Conservation (phyloP, 1,140 invertebrate species). For the Pseudomyrmex sp. region DNA sequence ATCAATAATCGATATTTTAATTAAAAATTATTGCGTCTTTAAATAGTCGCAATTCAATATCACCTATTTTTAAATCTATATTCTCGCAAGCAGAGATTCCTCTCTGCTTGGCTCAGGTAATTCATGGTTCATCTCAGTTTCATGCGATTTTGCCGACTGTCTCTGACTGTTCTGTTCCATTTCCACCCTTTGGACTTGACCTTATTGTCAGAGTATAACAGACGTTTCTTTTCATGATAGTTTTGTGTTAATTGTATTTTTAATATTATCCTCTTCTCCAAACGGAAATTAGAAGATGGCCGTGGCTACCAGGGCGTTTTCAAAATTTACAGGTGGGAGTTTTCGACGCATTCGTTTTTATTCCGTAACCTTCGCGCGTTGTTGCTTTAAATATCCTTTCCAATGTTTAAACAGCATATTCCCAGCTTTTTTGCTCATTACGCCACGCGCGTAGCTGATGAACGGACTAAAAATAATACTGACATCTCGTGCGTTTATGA, state of each 20-base stretch:
- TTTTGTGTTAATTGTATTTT: constrained; percentile 72
- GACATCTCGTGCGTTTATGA: constrained; percentile 48
- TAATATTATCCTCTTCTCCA: constrained; percentile 56
- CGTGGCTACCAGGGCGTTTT: constrained; percentile 82
- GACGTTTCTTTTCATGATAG: constrained; percentile 79
- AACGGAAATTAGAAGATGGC: constrained; percentile 79
- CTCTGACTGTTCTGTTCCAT: constrained; percentile 46
- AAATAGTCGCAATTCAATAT: no score
- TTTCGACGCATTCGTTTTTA: neutral
- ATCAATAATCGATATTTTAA: no score
- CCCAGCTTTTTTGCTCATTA: neutral
- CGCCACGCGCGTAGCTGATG: neutral
- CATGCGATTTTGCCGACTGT: constrained; percentile 49
- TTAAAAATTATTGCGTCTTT: no score
- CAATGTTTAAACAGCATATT: constrained; percentile 11
- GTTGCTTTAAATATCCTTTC: neutral
- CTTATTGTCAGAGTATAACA: constrained; percentile 71
- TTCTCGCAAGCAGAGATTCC: no score
- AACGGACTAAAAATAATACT: constrained; percentile 64
- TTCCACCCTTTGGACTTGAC: constrained; percentile 67
- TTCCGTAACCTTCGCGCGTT: neutral
- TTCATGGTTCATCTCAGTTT: constrained; percentile 22
- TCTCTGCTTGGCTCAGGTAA: neutral
- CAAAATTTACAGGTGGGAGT: constrained; percentile 81
- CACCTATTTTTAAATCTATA: no score